These are phyloP conservation scores for Metellina segmentata DNA, from an alignment of 2,888 invertebrate genomes.

Conservation along the genomic window DNA sequence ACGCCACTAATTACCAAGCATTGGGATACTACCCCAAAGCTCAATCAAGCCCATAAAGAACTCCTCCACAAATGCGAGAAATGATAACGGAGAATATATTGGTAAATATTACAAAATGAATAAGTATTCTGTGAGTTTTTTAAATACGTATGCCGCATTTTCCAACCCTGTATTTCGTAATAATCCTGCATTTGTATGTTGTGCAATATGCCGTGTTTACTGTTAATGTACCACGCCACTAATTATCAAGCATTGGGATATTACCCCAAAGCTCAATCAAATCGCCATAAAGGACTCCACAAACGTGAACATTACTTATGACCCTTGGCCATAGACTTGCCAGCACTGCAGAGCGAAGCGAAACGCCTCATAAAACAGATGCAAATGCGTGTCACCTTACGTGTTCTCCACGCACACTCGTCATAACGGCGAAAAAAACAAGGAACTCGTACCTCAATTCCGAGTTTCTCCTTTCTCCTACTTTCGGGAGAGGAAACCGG, in stretches of 20 bases:
- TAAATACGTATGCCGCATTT: too few relatives aligned
- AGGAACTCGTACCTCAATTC: conserved; percentile 26
- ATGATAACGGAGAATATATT: too few relatives aligned
- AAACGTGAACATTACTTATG: conserved; percentile 59
- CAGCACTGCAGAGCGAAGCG: conserved; percentile 33
- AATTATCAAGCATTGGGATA: neutral
- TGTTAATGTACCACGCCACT: neutral
- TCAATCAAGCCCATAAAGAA: conserved; percentile 22
- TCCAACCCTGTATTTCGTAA: too few relatives aligned
- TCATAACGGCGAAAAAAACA: conserved; percentile 32
- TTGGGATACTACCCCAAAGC: neutral
- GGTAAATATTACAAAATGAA: too few relatives aligned
- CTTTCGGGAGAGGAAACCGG: conserved; percentile 12
- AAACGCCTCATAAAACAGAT: conserved; percentile 25
- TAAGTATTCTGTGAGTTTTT: too few relatives aligned
- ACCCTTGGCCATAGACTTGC: conserved; percentile 5
- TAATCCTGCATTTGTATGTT: too few relatives aligned
- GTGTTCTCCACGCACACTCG: conserved; percentile 29
- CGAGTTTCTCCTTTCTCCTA: conserved; percentile 28
- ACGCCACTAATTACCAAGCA: neutral
- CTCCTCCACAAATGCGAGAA: conserved; percentile 19
- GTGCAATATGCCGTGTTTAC: neutral
- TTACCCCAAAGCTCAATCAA: conserved; percentile 5
- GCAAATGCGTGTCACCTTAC: conserved; percentile 65
- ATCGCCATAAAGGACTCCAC: conserved; percentile 6